Evolutionary conservation across 2,113 vertebrate genomes (phyloP).

Genomic region (Candoia aspera): DNA sequence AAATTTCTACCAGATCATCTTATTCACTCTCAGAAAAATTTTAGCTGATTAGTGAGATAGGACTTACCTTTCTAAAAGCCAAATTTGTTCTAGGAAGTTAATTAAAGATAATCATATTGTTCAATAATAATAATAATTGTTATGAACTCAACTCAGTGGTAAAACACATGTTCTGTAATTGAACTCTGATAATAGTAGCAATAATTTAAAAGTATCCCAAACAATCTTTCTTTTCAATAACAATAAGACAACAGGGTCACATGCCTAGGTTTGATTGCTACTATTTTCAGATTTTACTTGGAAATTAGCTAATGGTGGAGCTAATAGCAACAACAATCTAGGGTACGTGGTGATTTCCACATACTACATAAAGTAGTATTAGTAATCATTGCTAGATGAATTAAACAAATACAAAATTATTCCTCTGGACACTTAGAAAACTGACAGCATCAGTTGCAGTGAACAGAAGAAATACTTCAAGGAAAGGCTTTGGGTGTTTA

Average conservation of each 20-base stretch:
- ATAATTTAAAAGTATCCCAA: not conserved
- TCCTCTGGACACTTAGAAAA: constrained; percentile 52
- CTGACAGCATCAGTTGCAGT: constrained; percentile 51
- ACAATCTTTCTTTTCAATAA: not conserved
- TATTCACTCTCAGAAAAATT: not conserved
- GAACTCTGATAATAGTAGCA: not conserved
- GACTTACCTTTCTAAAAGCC: not conserved
- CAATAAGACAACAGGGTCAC: not conserved
- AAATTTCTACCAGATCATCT: not conserved
- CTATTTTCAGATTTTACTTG: not conserved
- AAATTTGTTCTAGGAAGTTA: not conserved
- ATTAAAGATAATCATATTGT: not conserved
- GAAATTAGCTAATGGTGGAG: not conserved
- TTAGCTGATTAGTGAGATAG: not conserved
- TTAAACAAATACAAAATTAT: constrained; percentile 36
- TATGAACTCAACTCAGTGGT: not conserved
- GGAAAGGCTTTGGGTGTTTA: constrained; percentile 63
- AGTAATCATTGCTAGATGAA: constrained; percentile 42
- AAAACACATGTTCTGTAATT: not conserved
- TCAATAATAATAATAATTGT: not conserved
- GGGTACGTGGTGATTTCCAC: constrained; percentile 20
- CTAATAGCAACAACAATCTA: not conserved
- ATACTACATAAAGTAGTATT: constrained; percentile 35
- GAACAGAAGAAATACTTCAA: constrained; percentile 67
- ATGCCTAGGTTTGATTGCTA: not conserved